Base-by-base conservation (phyloP, 2,113 vertebrate genomes). In the Callionymus lyra region DNA sequence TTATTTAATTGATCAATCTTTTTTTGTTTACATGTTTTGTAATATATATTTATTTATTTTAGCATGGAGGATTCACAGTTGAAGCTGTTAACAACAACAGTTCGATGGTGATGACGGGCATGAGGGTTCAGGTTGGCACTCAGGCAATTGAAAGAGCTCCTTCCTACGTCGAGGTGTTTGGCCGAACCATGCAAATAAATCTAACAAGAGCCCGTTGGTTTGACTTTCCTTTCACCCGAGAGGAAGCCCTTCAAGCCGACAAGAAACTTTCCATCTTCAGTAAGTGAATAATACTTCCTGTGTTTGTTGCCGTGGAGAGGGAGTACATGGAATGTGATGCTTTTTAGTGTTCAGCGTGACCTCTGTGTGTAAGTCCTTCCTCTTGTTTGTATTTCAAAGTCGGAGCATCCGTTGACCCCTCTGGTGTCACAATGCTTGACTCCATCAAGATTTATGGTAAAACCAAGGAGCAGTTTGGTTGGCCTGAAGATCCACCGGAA, bases 391-490 rank as follows among this genome's bases (percentile, higher is more conserved):
- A 18, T 13, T 47, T 0, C 62, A 15, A 66, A 98, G 95, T 98
- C 39, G 95, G 95, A 8, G 93, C 95, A 8, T 99, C 95, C 0
- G 95, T 94, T 56, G 95, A 99, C 77, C 94, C 95, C 10, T 91
- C 93, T 13, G 94, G 95, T 10, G 94, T 99, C 66, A 99, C 95
- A 6, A 99, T 99, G 95, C 88, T 99, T 31, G 95, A 99, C 59
- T 94, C 93, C n/a, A 82, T 99, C 41, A 99, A 98, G 72, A 91
- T 99, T 34, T 99, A 99, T 4, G 95, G 95, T 49, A 99, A 98
- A 84, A 94, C 94, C n/a, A 99, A 99, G 65, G 95, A 99, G 68
- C 94, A 98, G 80, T 99, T 99, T 57, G 95, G 94, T 31, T 99
- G 95, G 94, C 95, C 95, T 1, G 95, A 99, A 4, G 95, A 99